Percentiles rank a stretch among this genome's conserved stretches.
phyloP scores from a whole-genome alignment of 2,797 vertebrate species.

The Hemibagrus guttatus region DNA sequence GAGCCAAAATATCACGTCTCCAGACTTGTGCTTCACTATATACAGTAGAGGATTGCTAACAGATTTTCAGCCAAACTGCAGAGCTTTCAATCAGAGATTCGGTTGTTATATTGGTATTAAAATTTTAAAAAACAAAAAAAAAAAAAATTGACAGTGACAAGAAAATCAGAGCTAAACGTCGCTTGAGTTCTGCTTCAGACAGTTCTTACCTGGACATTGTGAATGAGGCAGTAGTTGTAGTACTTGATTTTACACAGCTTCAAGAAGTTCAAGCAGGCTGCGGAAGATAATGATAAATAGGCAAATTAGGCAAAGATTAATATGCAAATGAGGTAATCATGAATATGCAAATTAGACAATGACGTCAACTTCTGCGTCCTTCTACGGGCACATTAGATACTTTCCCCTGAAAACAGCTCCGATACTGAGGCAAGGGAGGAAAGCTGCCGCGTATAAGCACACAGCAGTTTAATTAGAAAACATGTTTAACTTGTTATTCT shows the following conservation, averaged over 20 bases:
- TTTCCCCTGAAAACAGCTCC: not conserved
- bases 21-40: not conserved
- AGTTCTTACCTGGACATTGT: slow-evolving; percentile 91
- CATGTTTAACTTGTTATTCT: not conserved
- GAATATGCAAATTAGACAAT: not conserved
- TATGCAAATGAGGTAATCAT: not conserved
- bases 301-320: not conserved
- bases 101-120: too few species aligned
- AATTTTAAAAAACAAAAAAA: not conserved
- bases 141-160: not conserved
- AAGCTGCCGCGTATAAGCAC: not conserved
- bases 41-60: not conserved
- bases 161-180: not conserved
- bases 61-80: too few species aligned
- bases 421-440: not conserved
- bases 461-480: not conserved
- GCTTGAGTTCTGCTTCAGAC: too few species aligned
- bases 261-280: slow-evolving; percentile 93
- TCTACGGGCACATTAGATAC: not conserved
- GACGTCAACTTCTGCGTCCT: not conserved
- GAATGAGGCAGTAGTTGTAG: slow-evolving; percentile 96
- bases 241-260: slow-evolving; percentile 98
- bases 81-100: too few species aligned
- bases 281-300: slow-evolving; percentile 51
- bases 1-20: not conserved